Evolutionary conservation across 2,113 vertebrate genomes (phyloP).

Genomic region (Python bivittatus): DNA sequence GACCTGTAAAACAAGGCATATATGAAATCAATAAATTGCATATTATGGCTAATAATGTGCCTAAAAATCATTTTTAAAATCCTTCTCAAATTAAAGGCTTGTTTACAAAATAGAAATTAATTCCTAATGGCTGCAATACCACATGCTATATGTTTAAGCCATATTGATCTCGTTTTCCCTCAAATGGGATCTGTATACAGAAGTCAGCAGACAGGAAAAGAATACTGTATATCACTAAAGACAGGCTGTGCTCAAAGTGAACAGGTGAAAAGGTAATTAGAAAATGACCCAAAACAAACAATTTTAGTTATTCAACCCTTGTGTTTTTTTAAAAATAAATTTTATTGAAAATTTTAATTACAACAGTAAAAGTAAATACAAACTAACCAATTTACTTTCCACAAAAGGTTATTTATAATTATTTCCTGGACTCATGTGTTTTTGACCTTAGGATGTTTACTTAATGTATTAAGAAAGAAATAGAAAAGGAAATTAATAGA

Average conservation of each 20-base stretch:
- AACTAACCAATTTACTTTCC: background rate
- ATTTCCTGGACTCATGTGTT: background rate
- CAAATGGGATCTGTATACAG: no score
- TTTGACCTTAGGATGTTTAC: background rate
- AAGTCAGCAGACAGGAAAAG: background rate
- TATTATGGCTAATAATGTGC: background rate
- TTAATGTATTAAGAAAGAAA: background rate
- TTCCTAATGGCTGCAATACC: background rate
- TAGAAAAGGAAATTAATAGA: background rate
- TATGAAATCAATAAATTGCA: background rate
- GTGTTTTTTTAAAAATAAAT: background rate
- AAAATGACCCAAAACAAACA: background rate
- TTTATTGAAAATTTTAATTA: background rate
- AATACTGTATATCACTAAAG: background rate
- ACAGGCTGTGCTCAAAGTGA: background rate
- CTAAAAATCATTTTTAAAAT: background rate
- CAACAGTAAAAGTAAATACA: background rate
- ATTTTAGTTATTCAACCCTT: background rate
- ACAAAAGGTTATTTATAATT: background rate
- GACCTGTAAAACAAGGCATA: conserved; percentile 39
- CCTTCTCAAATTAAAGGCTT: background rate
- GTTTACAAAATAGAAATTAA: background rate
- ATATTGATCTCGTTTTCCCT: background rate
- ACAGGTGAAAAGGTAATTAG: background rate
- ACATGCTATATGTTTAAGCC: background rate